These are phyloP conservation scores for Heliconius hermathena DNA, from an alignment of 1,140 invertebrate genomes.

Conservation along the genomic window DNA sequence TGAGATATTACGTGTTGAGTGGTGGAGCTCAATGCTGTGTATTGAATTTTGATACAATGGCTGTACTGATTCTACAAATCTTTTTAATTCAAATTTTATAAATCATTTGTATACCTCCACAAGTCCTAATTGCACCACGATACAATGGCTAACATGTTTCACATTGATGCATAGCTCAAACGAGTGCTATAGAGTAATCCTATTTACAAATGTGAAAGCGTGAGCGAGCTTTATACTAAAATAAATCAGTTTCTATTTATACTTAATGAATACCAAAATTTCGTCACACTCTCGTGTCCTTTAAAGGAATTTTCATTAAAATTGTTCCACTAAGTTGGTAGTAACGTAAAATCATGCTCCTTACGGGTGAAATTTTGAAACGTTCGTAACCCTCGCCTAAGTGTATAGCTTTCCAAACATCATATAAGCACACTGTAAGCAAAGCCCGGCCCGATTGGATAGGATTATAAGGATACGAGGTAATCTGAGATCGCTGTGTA, in stretches of 20 bases:
- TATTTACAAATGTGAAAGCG: background rate
- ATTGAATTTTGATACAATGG: too few relatives aligned
- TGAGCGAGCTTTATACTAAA: background rate
- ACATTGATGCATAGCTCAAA: background rate
- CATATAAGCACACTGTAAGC: conserved; percentile 14
- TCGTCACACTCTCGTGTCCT: background rate
- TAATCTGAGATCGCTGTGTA: conserved; percentile 30
- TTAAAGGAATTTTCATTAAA: conserved; percentile 16
- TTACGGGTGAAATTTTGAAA: background rate
- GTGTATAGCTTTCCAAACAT: conserved; percentile 18
- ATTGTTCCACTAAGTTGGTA: conserved; percentile 2
- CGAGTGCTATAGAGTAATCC: background rate
- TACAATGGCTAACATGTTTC: background rate
- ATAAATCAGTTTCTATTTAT: background rate
- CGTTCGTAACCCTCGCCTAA: conserved; percentile 6
- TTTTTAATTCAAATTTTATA: too few relatives aligned
- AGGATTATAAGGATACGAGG: conserved; percentile 30
- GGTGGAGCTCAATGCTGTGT: too few relatives aligned
- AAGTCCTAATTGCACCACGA: background rate
- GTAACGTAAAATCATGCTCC: background rate
- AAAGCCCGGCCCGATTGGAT: conserved; percentile 18
- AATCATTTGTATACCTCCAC: background rate
- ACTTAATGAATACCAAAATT: background rate
- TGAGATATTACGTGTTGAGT: too few relatives aligned
- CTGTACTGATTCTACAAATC: too few relatives aligned